Base-by-base conservation (phyloP, 2,888 invertebrate genomes). In the Muschampia staudingeri region DNA sequence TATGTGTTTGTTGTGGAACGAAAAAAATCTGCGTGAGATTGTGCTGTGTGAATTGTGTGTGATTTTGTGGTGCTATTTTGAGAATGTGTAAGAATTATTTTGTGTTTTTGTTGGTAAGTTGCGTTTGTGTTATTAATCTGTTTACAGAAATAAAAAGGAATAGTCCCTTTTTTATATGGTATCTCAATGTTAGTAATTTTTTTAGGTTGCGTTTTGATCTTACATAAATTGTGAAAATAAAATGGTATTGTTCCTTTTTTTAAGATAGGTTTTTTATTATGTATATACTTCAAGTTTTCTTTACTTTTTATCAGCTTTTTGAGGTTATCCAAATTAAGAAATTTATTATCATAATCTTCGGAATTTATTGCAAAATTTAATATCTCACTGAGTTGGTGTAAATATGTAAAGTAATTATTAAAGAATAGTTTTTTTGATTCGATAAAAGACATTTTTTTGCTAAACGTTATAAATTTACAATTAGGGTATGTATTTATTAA, bases 11-110 rank as follows among this genome's bases (percentile, higher is more conserved):
- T 42, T 71, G 16, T 8, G n/a, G 40, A 42, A 42, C 75, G 78
- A 82, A 82, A 82, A 76, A 82, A 79, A 16, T 48, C 37, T 14
- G 16, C 4, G 4, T 48, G 14, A 14, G 14, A 48, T 6, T 48
- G 14, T 48, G 48, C 16, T 48, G 14, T 1, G 14, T 48, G 1
- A 48, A 7, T 34, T 34, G 34, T 5, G 34, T 34, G 34, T 34
- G 34, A 34, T 34, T 34, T 34, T 5, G 34, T 34, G 34, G 34
- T 34, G 34, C 34, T 5, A 34, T 34, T 34, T 34, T 3, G 48
- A 48, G 48, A 48, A 14, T 48, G 48, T 48, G 11, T 48, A 11
- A 8, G 3, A 5, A 34, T 34, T 34, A 48, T 48, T 8, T 48
- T 48, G 48, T 48, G 48, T 34, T 34, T 34, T 34, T 34, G 48